These are phyloP conservation scores for Chascanopsetta lugubris DNA, from an alignment of 2,113 vertebrate genomes.

Conservation along the genomic window DNA sequence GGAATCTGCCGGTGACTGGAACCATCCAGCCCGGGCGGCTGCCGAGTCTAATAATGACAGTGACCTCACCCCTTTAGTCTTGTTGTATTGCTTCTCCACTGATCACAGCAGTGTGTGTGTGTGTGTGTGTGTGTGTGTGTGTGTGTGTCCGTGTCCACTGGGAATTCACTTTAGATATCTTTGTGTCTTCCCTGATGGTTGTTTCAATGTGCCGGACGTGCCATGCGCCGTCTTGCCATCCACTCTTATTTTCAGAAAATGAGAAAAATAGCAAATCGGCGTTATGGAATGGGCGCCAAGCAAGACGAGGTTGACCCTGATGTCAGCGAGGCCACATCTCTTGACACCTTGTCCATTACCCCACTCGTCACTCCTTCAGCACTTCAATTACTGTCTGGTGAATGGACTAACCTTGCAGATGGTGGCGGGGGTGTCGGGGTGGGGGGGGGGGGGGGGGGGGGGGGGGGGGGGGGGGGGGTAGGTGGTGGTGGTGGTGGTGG, in stretches of 20 bases:
- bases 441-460: too few species aligned
- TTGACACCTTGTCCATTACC: constrained; percentile 32
- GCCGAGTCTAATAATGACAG: constrained; percentile 62
- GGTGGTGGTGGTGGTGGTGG: too few species aligned
- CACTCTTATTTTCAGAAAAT: constrained; percentile 48
- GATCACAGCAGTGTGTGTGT: constrained; percentile 39
- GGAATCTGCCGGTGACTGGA: constrained; percentile 46
- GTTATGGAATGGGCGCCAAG: constrained; percentile 48
- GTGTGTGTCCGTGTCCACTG: constrained; percentile 6
- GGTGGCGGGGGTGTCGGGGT: too few species aligned
- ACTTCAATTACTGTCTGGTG: constrained; percentile 32
- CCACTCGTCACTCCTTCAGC: constrained; percentile 1
- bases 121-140: constrained; percentile 2
- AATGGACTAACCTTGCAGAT: constrained; percentile 31
- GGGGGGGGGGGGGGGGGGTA: too few species aligned
- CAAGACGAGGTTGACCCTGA: constrained; percentile 41
- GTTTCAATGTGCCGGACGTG: constrained; percentile 10
- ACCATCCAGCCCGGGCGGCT: constrained; percentile 43
- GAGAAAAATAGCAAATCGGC: constrained; percentile 34
- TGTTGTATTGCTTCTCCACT: constrained; percentile 44
- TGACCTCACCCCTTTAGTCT: constrained; percentile 47
- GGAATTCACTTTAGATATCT: constrained; percentile 6
- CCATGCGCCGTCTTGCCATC: constrained; percentile 19
- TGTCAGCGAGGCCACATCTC: constrained; percentile 27
- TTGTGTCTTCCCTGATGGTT: constrained; percentile 18